These are phyloP conservation scores for Zoanthus gigantus DNA, from an alignment of 92 coral and sea anemone species.

Conservation along the genomic window DNA sequence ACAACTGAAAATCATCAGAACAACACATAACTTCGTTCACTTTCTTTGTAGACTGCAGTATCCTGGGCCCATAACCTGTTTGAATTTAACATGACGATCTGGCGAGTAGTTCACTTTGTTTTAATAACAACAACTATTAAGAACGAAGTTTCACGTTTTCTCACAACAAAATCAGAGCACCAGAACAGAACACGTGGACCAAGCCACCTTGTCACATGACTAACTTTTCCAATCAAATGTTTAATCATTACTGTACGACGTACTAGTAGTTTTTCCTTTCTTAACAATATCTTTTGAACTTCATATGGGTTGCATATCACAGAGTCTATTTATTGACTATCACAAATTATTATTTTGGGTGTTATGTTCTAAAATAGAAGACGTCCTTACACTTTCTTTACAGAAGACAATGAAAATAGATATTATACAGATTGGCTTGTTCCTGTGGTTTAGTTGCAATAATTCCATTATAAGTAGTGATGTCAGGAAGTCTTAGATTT, in stretches of 20 bases:
- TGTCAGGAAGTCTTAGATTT: constrained; percentile 24
- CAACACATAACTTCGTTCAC: not conserved
- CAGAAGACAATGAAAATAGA: constrained; percentile 48
- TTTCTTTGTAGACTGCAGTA: not conserved
- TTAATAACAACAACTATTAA: too few relatives aligned
- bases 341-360: constrained; percentile 28
- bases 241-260: too few relatives aligned
- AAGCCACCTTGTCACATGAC: too few relatives aligned
- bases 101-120: too few relatives aligned
- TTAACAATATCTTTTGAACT: constrained; percentile 26
- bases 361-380: not conserved
- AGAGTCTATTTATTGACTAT: constrained; percentile 25
- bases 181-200: too few relatives aligned
- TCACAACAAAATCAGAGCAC: too few relatives aligned
- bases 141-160: too few relatives aligned
- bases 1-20: constrained; percentile 7
- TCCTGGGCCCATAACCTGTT: constrained; percentile 56
- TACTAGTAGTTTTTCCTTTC: too few relatives aligned
- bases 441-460: constrained; percentile 46
- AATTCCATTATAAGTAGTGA: constrained; percentile 28
- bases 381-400: constrained; percentile 40
- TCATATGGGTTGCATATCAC: constrained; percentile 20
- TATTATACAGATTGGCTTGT: constrained; percentile 40
- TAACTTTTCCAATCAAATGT: too few relatives aligned
- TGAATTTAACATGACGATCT: too few relatives aligned